These are phyloP conservation scores for Drosophila chauvacae DNA, from an alignment of 1,140 invertebrate genomes.

Conservation along the genomic window DNA sequence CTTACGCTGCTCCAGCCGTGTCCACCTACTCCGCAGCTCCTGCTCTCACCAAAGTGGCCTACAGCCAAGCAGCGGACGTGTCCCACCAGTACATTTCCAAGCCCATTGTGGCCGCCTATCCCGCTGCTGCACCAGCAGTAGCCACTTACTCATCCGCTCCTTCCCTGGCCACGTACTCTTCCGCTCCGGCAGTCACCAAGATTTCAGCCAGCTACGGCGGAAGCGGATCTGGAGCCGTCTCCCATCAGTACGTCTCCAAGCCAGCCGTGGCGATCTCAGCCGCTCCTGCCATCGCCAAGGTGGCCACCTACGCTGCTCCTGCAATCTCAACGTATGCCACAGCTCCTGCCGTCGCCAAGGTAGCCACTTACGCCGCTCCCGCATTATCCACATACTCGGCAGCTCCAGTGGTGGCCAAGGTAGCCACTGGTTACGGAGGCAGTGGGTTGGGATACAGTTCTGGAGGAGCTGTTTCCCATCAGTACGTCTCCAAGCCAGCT, in stretches of 20 bases:
- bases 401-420: slow-evolving; percentile 49
- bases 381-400: slow-evolving; percentile 42
- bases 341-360: slow-evolving; percentile 40
- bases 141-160: slow-evolving; percentile 27
- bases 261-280: slow-evolving; percentile 46
- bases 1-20: slow-evolving; percentile 46
- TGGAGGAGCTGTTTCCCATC: slow-evolving; percentile 60
- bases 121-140: slow-evolving; percentile 40
- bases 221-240: slow-evolving; percentile 22
- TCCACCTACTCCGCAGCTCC: slow-evolving; percentile 41
- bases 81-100: slow-evolving; percentile 73
- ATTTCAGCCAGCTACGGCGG: slow-evolving; percentile 13
- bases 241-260: slow-evolving; percentile 46
- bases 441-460: slow-evolving; percentile 30
- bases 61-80: slow-evolving; percentile 49
- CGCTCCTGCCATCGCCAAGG: slow-evolving; percentile 40
- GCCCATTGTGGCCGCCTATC: slow-evolving; percentile 43
- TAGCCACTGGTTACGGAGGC: slow-evolving; percentile 33
- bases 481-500: slow-evolving; percentile 57
- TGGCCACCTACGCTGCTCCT: slow-evolving; percentile 41
- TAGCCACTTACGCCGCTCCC: slow-evolving; percentile 40
- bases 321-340: slow-evolving; percentile 6
- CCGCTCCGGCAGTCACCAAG: slow-evolving; percentile 41
- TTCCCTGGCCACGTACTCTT: slow-evolving; percentile 1
- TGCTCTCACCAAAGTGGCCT: slow-evolving; percentile 23